Conservation (phyloP, 2,888 invertebrate genomes). For the Andrena minutula region DNA sequence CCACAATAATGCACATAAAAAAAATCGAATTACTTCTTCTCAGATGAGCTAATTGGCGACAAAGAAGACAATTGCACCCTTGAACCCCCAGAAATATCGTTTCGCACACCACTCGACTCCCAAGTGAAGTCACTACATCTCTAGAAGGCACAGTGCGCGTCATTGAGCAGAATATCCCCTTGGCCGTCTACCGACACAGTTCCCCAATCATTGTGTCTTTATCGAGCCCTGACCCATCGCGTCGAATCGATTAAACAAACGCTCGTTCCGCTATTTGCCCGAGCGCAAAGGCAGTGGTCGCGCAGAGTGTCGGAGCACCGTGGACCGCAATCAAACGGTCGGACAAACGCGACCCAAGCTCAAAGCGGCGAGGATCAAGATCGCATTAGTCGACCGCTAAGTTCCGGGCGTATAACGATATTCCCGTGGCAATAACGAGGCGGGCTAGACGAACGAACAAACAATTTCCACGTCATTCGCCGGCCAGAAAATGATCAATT, state of each 20-base stretch:
- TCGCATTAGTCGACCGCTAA: conserved; percentile 53
- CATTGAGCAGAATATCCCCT: background rate
- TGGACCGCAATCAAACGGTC: conserved; percentile 41
- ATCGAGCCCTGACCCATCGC: conserved; percentile 15
- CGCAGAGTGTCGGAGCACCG: conserved; percentile 25
- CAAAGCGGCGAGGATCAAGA: conserved; percentile 60
- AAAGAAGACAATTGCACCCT: too few species aligned
- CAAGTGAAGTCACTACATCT: background rate
- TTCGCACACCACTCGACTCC: background rate
- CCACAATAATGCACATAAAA: too few species aligned
- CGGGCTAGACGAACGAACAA: conserved; percentile 30
- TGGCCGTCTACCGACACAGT: background rate
- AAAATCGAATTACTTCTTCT: too few species aligned
- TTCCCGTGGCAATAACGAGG: conserved; percentile 55
- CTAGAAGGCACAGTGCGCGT: background rate
- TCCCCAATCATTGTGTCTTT: conserved; percentile 24
- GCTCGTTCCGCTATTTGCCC: conserved; percentile 11
- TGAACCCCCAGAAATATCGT: too few species aligned
- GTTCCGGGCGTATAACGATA: conserved; percentile 57
- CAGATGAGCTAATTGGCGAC: too few species aligned
- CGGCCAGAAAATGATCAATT: conserved; percentile 64
- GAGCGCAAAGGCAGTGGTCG: conserved; percentile 23
- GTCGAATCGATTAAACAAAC: conserved; percentile 53
- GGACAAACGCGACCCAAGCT: conserved; percentile 42
- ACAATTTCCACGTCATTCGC: conserved; percentile 63